phyloP scores from a whole-genome alignment of 2,888 invertebrate genomes.

The Luffia ferchaultella region DNA sequence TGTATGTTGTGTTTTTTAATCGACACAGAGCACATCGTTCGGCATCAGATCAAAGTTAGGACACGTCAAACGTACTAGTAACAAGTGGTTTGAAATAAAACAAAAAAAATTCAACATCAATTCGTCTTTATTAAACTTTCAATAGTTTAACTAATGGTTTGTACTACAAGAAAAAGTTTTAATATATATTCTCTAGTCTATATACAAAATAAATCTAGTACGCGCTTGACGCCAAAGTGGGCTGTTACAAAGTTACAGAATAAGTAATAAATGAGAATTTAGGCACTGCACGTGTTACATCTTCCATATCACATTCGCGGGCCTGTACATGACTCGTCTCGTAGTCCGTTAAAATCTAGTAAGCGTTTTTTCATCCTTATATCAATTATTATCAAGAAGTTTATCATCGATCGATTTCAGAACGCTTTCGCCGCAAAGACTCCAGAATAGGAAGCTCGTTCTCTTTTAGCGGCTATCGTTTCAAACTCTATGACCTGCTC shows the following conservation, averaged over 20 bases:
- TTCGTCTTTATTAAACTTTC: conserved; percentile 60
- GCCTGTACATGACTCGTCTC: conserved; percentile 17
- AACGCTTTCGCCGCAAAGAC: too few relatives aligned
- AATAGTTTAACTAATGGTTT: conserved; percentile 32
- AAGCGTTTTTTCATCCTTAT: conserved; percentile 52
- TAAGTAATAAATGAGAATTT: conserved; percentile 51
- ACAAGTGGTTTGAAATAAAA: too few relatives aligned
- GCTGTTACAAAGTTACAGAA: conserved; percentile 26
- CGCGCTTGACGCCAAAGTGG: background rate
- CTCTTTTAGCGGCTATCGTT: too few relatives aligned
- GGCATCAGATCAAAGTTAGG: too few relatives aligned
- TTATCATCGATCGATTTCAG: too few relatives aligned
- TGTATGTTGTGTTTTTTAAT: too few relatives aligned
- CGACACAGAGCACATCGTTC: background rate
- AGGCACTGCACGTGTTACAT: conserved; percentile 57
- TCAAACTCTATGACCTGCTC: too few relatives aligned
- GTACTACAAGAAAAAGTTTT: background rate
- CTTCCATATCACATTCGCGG: conserved; percentile 59
- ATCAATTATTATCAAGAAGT: background rate
- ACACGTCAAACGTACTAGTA: too few relatives aligned
- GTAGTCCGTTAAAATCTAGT: conserved; percentile 29
- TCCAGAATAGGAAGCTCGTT: too few relatives aligned
- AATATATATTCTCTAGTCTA: conserved; percentile 1
- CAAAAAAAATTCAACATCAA: conserved; percentile 40
- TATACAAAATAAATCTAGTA: background rate